Evolutionary conservation across 2,113 vertebrate genomes (phyloP).

Genomic region (Hepsetus odoe): DNA sequence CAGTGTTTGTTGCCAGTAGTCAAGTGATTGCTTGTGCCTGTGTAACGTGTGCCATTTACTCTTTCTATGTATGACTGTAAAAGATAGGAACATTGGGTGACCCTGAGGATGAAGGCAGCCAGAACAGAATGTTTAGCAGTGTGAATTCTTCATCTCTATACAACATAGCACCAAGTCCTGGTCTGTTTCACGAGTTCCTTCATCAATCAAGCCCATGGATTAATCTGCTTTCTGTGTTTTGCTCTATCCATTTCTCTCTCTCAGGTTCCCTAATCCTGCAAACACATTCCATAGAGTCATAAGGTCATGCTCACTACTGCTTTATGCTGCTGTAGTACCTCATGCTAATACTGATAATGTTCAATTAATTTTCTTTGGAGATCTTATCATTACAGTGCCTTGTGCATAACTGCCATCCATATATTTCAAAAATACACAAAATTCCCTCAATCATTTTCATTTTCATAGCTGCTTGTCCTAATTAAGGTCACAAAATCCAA

Average conservation of each 20-base stretch:
- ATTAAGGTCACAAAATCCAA: too few species aligned
- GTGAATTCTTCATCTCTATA: not conserved
- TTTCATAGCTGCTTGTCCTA: too few species aligned
- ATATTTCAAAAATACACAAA: too few species aligned
- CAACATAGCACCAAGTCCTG: conserved; percentile 1
- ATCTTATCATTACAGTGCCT: too few species aligned
- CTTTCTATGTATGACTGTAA: conserved; percentile 1
- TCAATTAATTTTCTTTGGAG: too few species aligned
- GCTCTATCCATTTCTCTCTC: not conserved
- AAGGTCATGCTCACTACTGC: not conserved
- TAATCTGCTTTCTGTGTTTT: conserved; percentile 8
- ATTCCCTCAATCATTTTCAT: too few species aligned
- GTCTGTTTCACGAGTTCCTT: not conserved
- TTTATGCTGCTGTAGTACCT: conserved; percentile 6
- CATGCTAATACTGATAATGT: too few species aligned
- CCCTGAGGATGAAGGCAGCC: not conserved
- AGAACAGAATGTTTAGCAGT: conserved; percentile 4
- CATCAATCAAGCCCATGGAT: conserved; percentile 28
- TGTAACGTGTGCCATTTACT: not conserved
- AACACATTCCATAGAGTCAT: conserved; percentile 12
- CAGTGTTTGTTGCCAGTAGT: not conserved
- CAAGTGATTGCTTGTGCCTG: not conserved
- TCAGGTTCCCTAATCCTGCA: conserved; percentile 9
- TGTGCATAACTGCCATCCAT: too few species aligned
- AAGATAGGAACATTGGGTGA: not conserved